Evolutionary conservation across 1,140 invertebrate genomes (phyloP).

Genomic region (Patella vulgata): DNA sequence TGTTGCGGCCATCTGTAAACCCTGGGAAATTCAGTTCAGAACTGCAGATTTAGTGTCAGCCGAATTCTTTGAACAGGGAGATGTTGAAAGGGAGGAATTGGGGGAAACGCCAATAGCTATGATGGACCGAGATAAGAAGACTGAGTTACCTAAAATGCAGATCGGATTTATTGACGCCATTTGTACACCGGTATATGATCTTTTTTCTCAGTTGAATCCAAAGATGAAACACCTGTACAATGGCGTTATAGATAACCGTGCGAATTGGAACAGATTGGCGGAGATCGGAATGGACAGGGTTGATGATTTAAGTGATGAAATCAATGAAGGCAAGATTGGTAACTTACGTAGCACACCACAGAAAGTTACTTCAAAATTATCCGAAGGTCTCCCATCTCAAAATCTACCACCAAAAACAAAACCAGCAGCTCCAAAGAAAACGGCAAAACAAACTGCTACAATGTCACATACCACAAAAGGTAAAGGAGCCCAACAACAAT

Average conservation of each 20-base stretch:
- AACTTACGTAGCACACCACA: too few species aligned
- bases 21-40: slow-evolving; percentile 90
- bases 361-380: too few species aligned
- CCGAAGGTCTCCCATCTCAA: too few species aligned
- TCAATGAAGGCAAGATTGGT: too few species aligned
- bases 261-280: neutral
- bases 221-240: neutral
- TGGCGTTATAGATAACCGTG: neutral
- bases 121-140: slow-evolving; percentile 94
- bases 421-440: too few species aligned
- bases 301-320: neutral
- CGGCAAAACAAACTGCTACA: too few species aligned
- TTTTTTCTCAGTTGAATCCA: neutral
- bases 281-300: neutral
- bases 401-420: too few species aligned
- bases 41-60: slow-evolving; percentile 91
- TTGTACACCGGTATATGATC: slow-evolving; percentile 88
- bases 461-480: too few species aligned
- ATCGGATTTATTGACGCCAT: slow-evolving; percentile 95
- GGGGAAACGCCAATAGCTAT: slow-evolving; percentile 92
- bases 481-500: too few species aligned
- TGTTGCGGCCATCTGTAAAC: slow-evolving; percentile 95
- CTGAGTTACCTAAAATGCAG: slow-evolving; percentile 95
- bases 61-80: slow-evolving; percentile 96
- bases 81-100: slow-evolving; percentile 89